phyloP scores from a whole-genome alignment of 2,888 invertebrate genomes.

The Oligia strigilis region DNA sequence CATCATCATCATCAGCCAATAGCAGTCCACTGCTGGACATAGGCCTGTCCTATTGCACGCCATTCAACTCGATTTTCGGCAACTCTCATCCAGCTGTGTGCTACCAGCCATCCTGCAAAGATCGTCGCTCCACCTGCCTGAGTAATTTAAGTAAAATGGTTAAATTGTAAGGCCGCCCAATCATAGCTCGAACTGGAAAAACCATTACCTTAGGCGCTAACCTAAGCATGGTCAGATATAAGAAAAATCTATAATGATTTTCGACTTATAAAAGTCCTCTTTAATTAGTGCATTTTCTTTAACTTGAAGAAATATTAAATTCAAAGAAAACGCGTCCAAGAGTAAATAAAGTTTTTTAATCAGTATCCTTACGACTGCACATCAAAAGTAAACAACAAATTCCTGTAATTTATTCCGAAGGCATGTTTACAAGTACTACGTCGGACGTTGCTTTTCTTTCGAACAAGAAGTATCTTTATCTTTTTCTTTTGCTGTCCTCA shows the following conservation, averaged over 20 bases:
- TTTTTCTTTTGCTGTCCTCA: conserved; percentile 39
- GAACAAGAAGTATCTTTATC: conserved; percentile 4
- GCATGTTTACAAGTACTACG: conserved; percentile 32
- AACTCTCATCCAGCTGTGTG: too few species aligned
- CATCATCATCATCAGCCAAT: too few species aligned
- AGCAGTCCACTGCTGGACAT: too few species aligned
- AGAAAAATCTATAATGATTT: neutral
- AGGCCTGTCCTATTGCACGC: too few species aligned
- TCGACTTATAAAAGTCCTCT: neutral
- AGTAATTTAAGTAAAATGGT: neutral
- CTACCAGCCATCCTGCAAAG: too few species aligned
- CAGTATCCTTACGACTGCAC: neutral
- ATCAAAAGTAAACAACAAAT: conserved; percentile 21
- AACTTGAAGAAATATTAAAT: neutral
- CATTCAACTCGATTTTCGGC: too few species aligned
- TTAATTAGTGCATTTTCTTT: conserved; percentile 2
- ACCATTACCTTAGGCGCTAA: neutral
- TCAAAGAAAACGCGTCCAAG: neutral
- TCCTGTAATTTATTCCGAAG: conserved; percentile 35
- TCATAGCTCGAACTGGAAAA: neutral
- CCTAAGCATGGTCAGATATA: neutral
- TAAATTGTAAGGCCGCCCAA: neutral
- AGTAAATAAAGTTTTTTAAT: conserved; percentile 6
- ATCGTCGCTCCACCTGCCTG: too few species aligned
- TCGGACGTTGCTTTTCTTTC: conserved; percentile 32